Percentiles rank a stretch among this genome's conserved stretches.
phyloP scores from a whole-genome alignment of 92 coral and sea anemone genomes.

The Metridium senile region DNA sequence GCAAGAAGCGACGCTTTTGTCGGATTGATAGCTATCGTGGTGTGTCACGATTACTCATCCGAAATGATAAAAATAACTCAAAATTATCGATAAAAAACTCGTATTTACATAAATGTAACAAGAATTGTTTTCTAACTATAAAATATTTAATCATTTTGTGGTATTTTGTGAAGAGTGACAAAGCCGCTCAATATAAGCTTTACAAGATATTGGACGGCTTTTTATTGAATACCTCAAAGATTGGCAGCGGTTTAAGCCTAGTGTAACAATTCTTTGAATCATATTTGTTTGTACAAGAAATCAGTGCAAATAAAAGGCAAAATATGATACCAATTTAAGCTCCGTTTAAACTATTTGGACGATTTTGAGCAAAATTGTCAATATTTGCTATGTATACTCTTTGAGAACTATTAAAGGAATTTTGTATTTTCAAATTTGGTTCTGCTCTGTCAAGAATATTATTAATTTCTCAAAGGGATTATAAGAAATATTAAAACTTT shows the following conservation, averaged over 20 bases:
- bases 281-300: not conserved
- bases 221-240: not conserved
- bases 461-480: conserved; percentile 22
- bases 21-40: not conserved
- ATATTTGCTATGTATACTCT: not conserved
- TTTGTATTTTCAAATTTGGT: not conserved
- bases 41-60: not conserved
- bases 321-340: not conserved
- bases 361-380: conserved; percentile 1
- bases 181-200: not conserved
- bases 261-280: not conserved
- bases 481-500: conserved; percentile 7
- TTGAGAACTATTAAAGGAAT: not conserved
- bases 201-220: not conserved
- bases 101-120: too few relatives aligned
- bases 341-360: conserved; percentile 15
- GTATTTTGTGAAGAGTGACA: not conserved
- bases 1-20: not conserved
- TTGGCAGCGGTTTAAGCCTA: not conserved
- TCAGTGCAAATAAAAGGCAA: not conserved
- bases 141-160: too few relatives aligned
- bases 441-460: not conserved
- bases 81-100: not conserved
- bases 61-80: not conserved
- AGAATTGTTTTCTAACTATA: too few relatives aligned